Conservation (phyloP, 2,113 vertebrate genomes). For the Bufo bufo region DNA sequence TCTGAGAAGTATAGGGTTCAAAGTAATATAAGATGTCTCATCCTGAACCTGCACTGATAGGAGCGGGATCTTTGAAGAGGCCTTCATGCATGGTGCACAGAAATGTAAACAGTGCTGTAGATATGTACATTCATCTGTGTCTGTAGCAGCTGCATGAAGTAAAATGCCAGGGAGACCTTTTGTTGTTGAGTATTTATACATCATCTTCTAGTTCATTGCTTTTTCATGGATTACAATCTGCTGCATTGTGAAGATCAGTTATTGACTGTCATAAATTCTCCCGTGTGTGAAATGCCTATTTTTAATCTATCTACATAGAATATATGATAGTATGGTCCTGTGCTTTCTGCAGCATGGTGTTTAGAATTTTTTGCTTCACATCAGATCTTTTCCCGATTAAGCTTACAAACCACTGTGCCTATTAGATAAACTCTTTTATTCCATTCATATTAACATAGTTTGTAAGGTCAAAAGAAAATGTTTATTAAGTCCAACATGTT, state of each 20-base stretch:
- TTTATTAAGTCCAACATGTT: too few species aligned
- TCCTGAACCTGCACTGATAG: slow-evolving; percentile 13
- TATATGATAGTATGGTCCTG: too few species aligned
- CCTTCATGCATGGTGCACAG: background rate
- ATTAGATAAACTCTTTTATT: too few species aligned
- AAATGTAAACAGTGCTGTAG: slow-evolving; percentile 36
- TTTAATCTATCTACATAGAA: too few species aligned
- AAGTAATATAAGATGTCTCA: slow-evolving; percentile 37
- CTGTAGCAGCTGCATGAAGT: background rate
- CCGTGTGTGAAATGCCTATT: background rate
- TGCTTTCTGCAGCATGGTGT: too few species aligned
- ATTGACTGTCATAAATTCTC: background rate
- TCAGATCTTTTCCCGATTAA: too few species aligned
- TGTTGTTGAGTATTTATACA: background rate
- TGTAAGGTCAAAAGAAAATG: too few species aligned
- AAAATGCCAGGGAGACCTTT: background rate
- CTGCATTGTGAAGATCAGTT: too few species aligned
- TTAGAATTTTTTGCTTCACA: too few species aligned
- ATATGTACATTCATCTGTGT: slow-evolving; percentile 34
- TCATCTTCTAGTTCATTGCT: background rate
- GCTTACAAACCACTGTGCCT: too few species aligned
- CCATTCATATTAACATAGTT: too few species aligned
- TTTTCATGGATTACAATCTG: background rate
- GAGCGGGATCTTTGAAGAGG: slow-evolving; percentile 13
- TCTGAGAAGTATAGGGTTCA: slow-evolving; percentile 31